phyloP scores from a whole-genome alignment of 2,888 invertebrate species.

The Cactoblastis cactorum region DNA sequence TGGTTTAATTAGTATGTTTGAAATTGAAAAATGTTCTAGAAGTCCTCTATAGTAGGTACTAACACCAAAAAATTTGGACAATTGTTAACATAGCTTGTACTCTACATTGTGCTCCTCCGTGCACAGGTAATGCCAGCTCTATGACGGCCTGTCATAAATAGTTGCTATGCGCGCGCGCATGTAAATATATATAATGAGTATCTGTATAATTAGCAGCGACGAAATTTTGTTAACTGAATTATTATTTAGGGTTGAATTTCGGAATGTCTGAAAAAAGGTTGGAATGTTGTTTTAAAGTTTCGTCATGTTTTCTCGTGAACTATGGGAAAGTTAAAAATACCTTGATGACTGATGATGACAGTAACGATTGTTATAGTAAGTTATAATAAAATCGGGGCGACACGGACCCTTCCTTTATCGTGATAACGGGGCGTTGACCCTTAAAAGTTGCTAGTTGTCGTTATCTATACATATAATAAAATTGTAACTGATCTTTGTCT shows the following conservation, averaged over 20 bases:
- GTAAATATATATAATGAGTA: neutral
- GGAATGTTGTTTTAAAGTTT: too few relatives aligned
- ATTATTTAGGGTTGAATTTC: neutral
- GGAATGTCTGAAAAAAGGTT: neutral
- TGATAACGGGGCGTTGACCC: constrained; percentile 33
- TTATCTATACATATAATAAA: too few relatives aligned
- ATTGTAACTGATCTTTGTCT: too few relatives aligned
- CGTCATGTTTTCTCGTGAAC: too few relatives aligned
- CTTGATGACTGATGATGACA: neutral
- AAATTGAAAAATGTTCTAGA: too few relatives aligned
- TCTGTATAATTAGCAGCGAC: neutral
- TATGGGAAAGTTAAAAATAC: too few relatives aligned
- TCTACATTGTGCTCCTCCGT: neutral
- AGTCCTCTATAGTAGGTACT: too few relatives aligned
- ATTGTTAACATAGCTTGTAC: neutral
- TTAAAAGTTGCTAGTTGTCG: constrained; percentile 1
- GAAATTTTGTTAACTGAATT: neutral
- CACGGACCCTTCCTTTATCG: constrained; percentile 20
- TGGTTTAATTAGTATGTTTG: too few relatives aligned
- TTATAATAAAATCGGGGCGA: constrained; percentile 22
- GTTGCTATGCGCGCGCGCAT: neutral
- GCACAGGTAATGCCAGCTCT: neutral
- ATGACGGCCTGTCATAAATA: constrained; percentile 1
- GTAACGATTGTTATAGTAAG: constrained; percentile 3
- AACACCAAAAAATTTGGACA: neutral